Evolutionary conservation across 2,797 vertebrate genomes (phyloP).

Genomic region (Cossypha polioptera): DNA sequence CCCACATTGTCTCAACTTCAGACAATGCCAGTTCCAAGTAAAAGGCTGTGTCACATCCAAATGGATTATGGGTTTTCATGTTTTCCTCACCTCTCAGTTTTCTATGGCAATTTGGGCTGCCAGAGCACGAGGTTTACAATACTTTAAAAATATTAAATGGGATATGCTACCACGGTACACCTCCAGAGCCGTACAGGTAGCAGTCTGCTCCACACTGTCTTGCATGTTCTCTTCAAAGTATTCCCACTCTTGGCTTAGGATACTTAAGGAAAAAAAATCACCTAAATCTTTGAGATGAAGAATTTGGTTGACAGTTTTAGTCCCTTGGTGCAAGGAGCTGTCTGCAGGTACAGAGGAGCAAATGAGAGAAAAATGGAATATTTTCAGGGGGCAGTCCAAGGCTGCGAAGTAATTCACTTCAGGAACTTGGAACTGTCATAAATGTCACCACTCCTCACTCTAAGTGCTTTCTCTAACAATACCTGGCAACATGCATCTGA

Average conservation of each 20-base stretch:
- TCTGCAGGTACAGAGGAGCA: slow-evolving; percentile 5
- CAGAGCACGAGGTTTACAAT: neutral
- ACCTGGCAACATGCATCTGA: neutral
- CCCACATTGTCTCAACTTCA: neutral
- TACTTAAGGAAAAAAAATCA: neutral
- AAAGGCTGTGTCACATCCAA: neutral
- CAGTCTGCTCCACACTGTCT: neutral
- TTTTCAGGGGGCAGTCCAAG: slow-evolving; percentile 29
- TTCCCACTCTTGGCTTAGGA: neutral
- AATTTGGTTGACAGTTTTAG: slow-evolving; percentile 2
- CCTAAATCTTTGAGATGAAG: slow-evolving; percentile 5
- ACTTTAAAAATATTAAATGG: neutral
- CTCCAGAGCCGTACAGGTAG: neutral
- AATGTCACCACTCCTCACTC: slow-evolving; percentile 40
- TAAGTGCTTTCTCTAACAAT: slow-evolving; percentile 41
- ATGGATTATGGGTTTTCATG: neutral
- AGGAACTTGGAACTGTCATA: slow-evolving; percentile 6
- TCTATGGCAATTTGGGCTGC: neutral
- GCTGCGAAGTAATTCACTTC: neutral
- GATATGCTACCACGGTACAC: neutral
- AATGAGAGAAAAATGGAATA: slow-evolving; percentile 45
- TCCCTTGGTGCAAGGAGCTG: neutral
- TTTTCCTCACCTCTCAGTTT: neutral
- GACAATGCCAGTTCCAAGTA: neutral
- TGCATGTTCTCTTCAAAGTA: neutral